Percentiles rank a stretch among this genome's conserved stretches.
phyloP scores from a whole-genome alignment of 2,113 vertebrate species.

The Cololabis saira region DNA sequence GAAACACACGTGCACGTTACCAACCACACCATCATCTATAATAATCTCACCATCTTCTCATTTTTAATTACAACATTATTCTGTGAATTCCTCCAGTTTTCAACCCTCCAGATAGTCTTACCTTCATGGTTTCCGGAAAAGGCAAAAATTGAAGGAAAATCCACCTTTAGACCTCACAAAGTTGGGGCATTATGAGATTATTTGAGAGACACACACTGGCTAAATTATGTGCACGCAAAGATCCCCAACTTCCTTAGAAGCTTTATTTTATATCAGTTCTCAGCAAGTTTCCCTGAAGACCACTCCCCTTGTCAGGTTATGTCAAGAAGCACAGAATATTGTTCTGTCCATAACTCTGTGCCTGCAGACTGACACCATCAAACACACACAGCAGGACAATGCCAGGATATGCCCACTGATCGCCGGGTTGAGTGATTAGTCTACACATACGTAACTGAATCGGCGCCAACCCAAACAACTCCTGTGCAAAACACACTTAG shows the following conservation, averaged over 20 bases:
- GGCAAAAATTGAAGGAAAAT: neutral
- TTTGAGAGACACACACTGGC: slow-evolving; percentile 6
- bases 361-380: slow-evolving; percentile 61
- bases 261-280: slow-evolving; percentile 58
- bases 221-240: slow-evolving; percentile 10
- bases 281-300: slow-evolving; percentile 20
- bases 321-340: slow-evolving; percentile 33
- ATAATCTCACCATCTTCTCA: neutral
- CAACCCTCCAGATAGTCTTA: slow-evolving; percentile 28
- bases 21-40: too few species aligned
- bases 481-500: slow-evolving; percentile 54
- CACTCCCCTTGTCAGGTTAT: slow-evolving; percentile 53
- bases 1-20: slow-evolving; percentile 39
- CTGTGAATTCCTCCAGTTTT: slow-evolving; percentile 13
- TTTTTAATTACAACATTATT: neutral
- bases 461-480: slow-evolving; percentile 69
- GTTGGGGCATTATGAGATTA: slow-evolving; percentile 29
- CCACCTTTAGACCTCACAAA: slow-evolving; percentile 7
- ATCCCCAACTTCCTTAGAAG: slow-evolving; percentile 11
- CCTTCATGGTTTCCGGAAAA: slow-evolving; percentile 59
- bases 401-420: slow-evolving; percentile 78
- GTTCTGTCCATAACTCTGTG: slow-evolving; percentile 39
- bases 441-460: slow-evolving; percentile 36
- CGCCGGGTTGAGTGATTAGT: slow-evolving; percentile 69
- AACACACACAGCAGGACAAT: slow-evolving; percentile 67